Base-by-base conservation (phyloP, 30 jellyfish, hydroid and myxozoan genomes). In the Aurelia aurita complex sp. Pacific region DNA sequence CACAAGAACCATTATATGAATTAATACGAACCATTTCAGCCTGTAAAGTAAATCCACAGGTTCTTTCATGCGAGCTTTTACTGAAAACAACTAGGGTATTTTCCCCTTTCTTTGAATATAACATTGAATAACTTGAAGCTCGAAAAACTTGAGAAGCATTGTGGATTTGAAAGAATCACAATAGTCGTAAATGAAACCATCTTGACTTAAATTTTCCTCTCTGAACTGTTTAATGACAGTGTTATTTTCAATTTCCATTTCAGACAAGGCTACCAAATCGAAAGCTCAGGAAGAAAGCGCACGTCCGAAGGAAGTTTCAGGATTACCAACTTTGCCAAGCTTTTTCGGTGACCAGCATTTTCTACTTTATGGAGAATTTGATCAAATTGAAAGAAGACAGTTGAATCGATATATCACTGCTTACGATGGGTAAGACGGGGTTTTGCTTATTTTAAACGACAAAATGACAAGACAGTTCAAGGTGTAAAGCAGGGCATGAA, bases 321-420 rank as follows among this genome's bases (percentile, higher is more conserved):
- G 63, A 53, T 65, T 83, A 40, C 97, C 97, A 19, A 86, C 36
- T 38, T 74, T 92, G 53, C 97, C 98, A 1, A 83, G 87, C 74
- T 92, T 69, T 54, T 87, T 92, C 64, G 59, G 62, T 55, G 92
- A 60, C 1, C 73, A 81, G 5, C 78, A 54, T 18, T 92, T 92
- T 57, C 87, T 92, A 5, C 59, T 92, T 33, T 92, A 80, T 59
- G 98, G 98, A 16, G 90, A 81, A 15, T 76, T 92, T 23, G 80
- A 80, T 33, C 89, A 76, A 2, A 53, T 33, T 17, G 97, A 86
- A 19, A 59, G 95, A 76, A 83, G 97, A 15, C 67, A 35, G 60
- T 57, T 86, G 10, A 66, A 36, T 33, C 72, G 98, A 51, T 92
- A 76, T 76, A 85, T 92, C 67, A 87, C 95, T 4, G 98, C 98